Evolutionary conservation across 2,888 invertebrate species (phyloP), one percentile per base, ranked within the genome.

Genomic region (Acanthosoma haemorrhoidale): DNA sequence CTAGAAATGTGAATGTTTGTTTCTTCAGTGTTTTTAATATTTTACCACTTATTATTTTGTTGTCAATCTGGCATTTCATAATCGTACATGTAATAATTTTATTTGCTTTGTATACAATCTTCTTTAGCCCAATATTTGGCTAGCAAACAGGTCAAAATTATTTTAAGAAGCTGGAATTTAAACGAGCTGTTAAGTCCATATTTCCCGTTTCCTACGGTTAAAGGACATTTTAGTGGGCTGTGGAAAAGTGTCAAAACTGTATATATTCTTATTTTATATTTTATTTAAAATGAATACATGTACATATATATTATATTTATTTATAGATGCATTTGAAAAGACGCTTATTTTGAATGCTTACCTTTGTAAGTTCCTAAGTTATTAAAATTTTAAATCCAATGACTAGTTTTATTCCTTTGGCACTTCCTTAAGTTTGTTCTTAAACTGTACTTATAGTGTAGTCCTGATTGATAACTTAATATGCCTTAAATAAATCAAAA

Each of bases 311-410:
- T 51, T 51, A 67, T 67, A 67, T 67, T 67, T 51, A 51, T 67
- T 67, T 51, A 67, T 67, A 67, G 67, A 67, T 67, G 67, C 67
- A 67, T 67, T 67, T 67, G 57, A 67, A 67, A 67, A 67, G 57
- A 67, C 57, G 67, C 67, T 67, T 67, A 67, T 67, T 67, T 67
- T 51, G 43, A 67, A 67, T 51, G 67, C 67, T 67, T 67, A 67
- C 67, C 67, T 67, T 67, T 67, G 67, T 67, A 67, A 67, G 67
- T 67, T 67, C 67, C 67, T 67, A 67, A 51, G 67, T 67, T 67
- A 67, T 64, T 64, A 39, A 64, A 41, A 41, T 41, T 38, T 38
- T 64, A 64, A 43, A 64, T 64, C 31, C 32, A 41, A 51, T 25
- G 51, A 51, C 25, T 32, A 6, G 4, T 9, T 51, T 2, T 51